Conservation (phyloP, 2,888 invertebrate genomes). For the Calameuta filiformis region DNA sequence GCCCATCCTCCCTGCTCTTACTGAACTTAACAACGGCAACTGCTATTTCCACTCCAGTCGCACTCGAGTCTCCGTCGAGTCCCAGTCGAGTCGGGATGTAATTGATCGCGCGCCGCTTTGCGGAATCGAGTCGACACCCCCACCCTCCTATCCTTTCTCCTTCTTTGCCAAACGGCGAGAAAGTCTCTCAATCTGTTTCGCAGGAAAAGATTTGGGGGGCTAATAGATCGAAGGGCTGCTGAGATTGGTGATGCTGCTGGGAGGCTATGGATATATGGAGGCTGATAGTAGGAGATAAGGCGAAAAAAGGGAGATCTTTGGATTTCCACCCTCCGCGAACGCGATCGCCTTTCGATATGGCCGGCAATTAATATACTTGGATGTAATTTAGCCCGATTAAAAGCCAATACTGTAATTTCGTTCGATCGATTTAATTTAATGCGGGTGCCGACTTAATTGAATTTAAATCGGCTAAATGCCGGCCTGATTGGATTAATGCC, state of each 20-base stretch:
- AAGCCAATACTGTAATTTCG: conserved; percentile 35
- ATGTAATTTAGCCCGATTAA: conserved; percentile 47
- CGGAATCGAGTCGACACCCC: not conserved
- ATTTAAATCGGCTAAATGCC: conserved; percentile 56
- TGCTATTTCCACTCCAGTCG: conserved; percentile 43
- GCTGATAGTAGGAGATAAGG: not conserved
- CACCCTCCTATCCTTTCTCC: no score
- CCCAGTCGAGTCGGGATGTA: conserved; percentile 22
- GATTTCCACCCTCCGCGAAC: conserved; percentile 11
- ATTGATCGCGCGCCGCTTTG: not conserved
- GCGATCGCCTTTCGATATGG: not conserved
- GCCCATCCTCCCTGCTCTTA: conserved; percentile 33
- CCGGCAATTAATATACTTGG: conserved; percentile 36
- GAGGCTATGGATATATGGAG: not conserved
- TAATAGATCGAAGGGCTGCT: not conserved
- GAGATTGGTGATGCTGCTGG: not conserved
- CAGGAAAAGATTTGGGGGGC: not conserved
- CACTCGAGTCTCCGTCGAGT: no score
- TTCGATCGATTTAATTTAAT: conserved; percentile 57
- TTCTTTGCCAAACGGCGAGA: not conserved
- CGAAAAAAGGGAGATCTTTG: not conserved
- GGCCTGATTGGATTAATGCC: conserved; percentile 60
- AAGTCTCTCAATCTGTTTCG: not conserved
- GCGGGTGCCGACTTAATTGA: conserved; percentile 53
- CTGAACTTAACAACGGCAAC: conserved; percentile 52